phyloP scores from a whole-genome alignment of 2,113 vertebrate genomes.

The Trichechus manatus region DNA sequence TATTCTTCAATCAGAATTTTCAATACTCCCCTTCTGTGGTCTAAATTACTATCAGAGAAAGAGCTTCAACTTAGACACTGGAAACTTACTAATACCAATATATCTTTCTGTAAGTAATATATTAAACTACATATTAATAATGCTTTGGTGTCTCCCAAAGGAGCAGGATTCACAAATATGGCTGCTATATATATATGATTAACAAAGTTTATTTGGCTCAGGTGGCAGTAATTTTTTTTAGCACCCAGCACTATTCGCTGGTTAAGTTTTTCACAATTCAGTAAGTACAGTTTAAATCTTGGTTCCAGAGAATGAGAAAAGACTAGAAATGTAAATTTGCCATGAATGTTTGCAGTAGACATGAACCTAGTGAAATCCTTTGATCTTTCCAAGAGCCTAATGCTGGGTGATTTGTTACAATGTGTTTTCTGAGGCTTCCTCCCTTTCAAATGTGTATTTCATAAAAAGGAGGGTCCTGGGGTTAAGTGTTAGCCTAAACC shows the following conservation, averaged over 20 bases:
- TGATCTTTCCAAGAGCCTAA: background rate
- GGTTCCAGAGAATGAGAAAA: background rate
- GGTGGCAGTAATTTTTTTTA: background rate
- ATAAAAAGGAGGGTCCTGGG: background rate
- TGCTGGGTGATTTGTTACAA: background rate
- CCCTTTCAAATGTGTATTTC: background rate
- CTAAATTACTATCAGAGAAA: slow-evolving; percentile 18
- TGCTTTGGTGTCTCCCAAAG: background rate
- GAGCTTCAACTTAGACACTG: background rate
- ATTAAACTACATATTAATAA: background rate
- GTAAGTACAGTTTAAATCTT: slow-evolving; percentile 6
- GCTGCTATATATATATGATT: background rate
- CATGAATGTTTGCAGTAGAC: background rate
- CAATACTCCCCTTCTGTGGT: background rate
- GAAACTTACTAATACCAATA: background rate
- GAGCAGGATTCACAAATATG: background rate
- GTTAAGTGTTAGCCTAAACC: background rate
- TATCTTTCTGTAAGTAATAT: slow-evolving; percentile 2
- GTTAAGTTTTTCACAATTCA: background rate
- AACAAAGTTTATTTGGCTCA: background rate
- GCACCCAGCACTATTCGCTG: background rate
- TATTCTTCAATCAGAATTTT: background rate
- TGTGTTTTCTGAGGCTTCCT: background rate
- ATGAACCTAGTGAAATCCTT: background rate
- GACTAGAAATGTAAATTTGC: background rate